phyloP scores from a whole-genome alignment of 2,888 invertebrate genomes.

The Clusia tigrina region DNA sequence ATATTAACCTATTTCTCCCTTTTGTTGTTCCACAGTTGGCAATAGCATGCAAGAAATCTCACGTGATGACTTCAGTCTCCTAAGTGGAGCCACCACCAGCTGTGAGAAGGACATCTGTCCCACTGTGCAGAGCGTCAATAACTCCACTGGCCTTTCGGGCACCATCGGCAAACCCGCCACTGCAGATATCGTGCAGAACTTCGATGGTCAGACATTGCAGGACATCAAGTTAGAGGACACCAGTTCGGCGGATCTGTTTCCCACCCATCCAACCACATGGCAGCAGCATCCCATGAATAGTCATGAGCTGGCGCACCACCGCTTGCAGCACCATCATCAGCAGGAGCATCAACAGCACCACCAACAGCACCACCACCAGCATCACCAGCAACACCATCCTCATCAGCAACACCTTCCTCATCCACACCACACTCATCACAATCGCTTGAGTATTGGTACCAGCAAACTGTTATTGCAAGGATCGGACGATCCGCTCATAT shows the following conservation, averaged over 20 bases:
- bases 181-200: neutral
- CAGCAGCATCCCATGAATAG: conserved; percentile 41
- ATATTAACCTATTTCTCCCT: neutral
- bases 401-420: conserved; percentile 18
- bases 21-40: conserved; percentile 32
- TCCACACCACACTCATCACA: conserved; percentile 26
- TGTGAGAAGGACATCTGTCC: conserved; percentile 47
- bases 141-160: conserved; percentile 33
- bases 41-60: conserved; percentile 62
- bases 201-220: conserved; percentile 27
- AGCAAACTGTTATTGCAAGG: conserved; percentile 58
- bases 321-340: conserved; percentile 11
- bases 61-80: conserved; percentile 50
- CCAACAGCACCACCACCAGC: conserved; percentile 14
- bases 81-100: conserved; percentile 41
- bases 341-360: conserved; percentile 24
- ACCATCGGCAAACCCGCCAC: conserved; percentile 9
- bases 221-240: conserved; percentile 1
- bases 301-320: conserved; percentile 38
- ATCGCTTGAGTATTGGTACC: conserved; percentile 37
- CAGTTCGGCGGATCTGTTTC: conserved; percentile 34
- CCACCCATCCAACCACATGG: conserved; percentile 39
- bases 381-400: conserved; percentile 23
- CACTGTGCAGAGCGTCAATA: conserved; percentile 40
- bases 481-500: conserved; percentile 64